phyloP scores from a whole-genome alignment of 2,888 invertebrate genomes.

The Tachina grossa region DNA sequence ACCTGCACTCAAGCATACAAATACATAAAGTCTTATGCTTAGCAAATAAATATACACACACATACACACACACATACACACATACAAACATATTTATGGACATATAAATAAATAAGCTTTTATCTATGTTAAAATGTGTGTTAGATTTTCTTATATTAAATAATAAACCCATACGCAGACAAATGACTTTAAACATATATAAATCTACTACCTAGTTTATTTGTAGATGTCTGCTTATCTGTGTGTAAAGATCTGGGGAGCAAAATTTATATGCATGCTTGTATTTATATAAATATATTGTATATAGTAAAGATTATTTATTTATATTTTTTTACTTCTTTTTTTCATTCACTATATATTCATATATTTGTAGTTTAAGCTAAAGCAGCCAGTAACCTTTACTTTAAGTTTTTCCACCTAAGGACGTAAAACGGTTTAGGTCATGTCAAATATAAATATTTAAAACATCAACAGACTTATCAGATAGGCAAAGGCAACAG shows the following conservation, averaged over 20 bases:
- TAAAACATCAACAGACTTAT: slow-evolving; percentile 11
- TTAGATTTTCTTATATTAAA: neutral
- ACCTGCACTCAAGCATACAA: slow-evolving; percentile 59
- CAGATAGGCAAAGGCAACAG: neutral
- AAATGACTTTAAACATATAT: slow-evolving; percentile 48
- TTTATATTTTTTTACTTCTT: neutral
- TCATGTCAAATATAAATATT: slow-evolving; percentile 29
- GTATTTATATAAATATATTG: no score
- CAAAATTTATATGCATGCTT: neutral
- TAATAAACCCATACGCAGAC: slow-evolving; percentile 47
- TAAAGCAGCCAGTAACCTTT: slow-evolving; percentile 53
- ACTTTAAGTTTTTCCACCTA: slow-evolving; percentile 49
- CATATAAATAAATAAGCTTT: neutral
- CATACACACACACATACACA: neutral
- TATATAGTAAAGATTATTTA: neutral
- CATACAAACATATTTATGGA: no score
- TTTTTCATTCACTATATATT: neutral
- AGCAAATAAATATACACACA: neutral
- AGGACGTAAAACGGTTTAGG: slow-evolving; percentile 52
- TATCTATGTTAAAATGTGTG: neutral
- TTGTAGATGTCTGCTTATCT: neutral
- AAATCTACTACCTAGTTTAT: neutral
- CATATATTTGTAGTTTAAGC: slow-evolving; percentile 1
- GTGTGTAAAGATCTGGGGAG: no score
- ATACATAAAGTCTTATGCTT: slow-evolving; percentile 6